Evolutionary conservation across 2,797 vertebrate genomes (phyloP), one percentile per base, ranked within the genome.

Genomic region (Gymnoscopelus microlampas): DNA sequence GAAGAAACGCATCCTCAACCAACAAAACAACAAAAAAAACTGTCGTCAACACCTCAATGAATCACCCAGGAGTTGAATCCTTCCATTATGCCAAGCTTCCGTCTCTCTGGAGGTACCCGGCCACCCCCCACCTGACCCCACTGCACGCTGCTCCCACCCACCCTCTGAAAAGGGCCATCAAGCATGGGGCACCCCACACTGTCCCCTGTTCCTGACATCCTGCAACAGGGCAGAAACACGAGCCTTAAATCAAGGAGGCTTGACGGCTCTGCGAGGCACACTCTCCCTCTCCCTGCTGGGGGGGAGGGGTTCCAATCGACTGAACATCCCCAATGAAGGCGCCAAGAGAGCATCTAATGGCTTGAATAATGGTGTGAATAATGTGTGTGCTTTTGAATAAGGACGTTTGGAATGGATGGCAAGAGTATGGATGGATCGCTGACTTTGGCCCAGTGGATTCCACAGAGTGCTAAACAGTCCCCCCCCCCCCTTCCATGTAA

Each of bases 201-300:
- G 53, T 51, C 50, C 71, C 47, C 62, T 15, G 13, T 44, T 44
- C 9, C 39, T 44, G 39, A 44, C 47, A 49, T 29, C 51, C 55
- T 60, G 44, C 6, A 13, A 48, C 24, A 4, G 56, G 53, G 57
- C 64, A 62, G 68, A 85, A 82, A 85, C 82, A 81, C 70, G 59
- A 66, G 75, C 68, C 68, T 88, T 88, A 82, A 87, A 89, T 88
- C 83, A 85, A 69, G 65, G 23, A 0, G 13, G 32, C 19, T 4
- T 55, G 76, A 73, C 53, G 3, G 59, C 67, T 56, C 55, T 64
- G 53, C 60, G 56, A n/a, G 64, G 60, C 39, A 5, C 63, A 69
- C 65, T 3, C 55, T 81, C 75, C 57, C 50, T 77, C 66, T 71
- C 60, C 51, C 54, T 63, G 26, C 2, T 29, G 26, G 39, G 39